These are phyloP conservation scores for Jaculus jaculus DNA, from an alignment of 2,113 vertebrate species.

Conservation along the genomic window DNA sequence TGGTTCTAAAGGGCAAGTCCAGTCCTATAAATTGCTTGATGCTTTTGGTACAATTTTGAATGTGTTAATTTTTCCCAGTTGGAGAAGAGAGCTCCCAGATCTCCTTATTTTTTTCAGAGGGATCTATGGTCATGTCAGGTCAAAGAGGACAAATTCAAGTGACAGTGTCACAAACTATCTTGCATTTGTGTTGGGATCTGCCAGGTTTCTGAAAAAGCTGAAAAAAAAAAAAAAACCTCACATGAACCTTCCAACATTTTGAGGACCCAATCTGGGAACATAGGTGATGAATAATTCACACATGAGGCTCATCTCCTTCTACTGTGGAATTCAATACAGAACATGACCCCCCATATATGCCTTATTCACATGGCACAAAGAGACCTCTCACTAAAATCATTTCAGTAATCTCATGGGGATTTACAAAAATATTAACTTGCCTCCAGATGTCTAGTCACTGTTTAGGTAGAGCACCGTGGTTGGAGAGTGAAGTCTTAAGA, in stretches of 20 bases:
- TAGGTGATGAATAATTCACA: neutral
- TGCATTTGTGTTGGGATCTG: neutral
- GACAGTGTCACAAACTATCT: neutral
- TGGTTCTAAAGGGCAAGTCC: neutral
- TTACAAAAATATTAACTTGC: neutral
- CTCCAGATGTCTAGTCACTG: neutral
- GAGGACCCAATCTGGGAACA: neutral
- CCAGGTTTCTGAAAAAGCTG: neutral
- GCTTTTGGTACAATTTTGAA: neutral
- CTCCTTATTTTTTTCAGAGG: neutral
- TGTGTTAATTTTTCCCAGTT: neutral
- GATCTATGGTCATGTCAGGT: neutral
- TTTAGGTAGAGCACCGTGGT: neutral
- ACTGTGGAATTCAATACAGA: neutral
- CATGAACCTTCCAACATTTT: neutral
- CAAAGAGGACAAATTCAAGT: neutral
- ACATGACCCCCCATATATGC: fast-evolving
- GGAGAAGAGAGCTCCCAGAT: neutral
- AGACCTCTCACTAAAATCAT: neutral
- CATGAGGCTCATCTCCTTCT: neutral
- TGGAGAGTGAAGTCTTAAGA: constrained; percentile 48
- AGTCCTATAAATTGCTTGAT: neutral
- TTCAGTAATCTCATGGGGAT: neutral
- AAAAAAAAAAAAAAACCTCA: neutral
- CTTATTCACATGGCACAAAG: neutral